These are phyloP conservation scores for Pempheris klunzingeri DNA, from an alignment of 2,797 vertebrate genomes.

Conservation along the genomic window DNA sequence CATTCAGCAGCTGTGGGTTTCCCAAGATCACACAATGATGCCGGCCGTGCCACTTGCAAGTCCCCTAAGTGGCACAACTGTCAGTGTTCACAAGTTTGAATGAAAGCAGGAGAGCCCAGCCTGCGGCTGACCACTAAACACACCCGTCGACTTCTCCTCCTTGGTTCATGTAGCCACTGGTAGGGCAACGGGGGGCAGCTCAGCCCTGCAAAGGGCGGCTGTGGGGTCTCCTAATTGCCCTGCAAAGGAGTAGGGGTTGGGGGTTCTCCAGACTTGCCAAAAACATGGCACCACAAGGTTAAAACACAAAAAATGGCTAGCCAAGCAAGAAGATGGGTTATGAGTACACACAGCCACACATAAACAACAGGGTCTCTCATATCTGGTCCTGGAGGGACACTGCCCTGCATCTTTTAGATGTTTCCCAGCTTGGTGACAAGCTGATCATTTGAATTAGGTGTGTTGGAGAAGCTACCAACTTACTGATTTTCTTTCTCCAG, in stretches of 20 bases:
- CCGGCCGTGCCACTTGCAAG: constrained; percentile 85
- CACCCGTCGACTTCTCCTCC: constrained; percentile 80
- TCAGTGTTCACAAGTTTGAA: constrained; percentile 86
- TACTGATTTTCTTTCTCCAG: not conserved
- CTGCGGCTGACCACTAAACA: constrained; percentile 79
- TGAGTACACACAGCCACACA: constrained; percentile 21
- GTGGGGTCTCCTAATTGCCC: constrained; percentile 79
- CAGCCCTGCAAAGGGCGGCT: constrained; percentile 64
- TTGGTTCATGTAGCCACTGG: constrained; percentile 78
- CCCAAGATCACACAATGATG: constrained; percentile 91
- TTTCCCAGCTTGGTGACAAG: no score
- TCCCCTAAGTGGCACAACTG: constrained; percentile 84
- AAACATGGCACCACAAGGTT: constrained; percentile 66
- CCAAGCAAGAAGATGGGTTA: constrained; percentile 24
- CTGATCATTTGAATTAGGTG: no score
- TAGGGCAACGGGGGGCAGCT: constrained; percentile 76
- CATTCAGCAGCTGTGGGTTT: constrained; percentile 91
- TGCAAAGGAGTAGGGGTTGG: constrained; percentile 52
- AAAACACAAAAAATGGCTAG: constrained; percentile 48
- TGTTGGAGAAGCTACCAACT: not conserved
- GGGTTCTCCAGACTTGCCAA: constrained; percentile 58
- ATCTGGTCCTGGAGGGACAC: no score
- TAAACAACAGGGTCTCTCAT: constrained; percentile 15
- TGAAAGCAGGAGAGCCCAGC: constrained; percentile 72
- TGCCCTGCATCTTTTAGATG: no score